Evolutionary conservation across 2,888 invertebrate species (phyloP), one percentile per base, ranked within the genome.

Genomic region (Drosophila bunnanda): DNA sequence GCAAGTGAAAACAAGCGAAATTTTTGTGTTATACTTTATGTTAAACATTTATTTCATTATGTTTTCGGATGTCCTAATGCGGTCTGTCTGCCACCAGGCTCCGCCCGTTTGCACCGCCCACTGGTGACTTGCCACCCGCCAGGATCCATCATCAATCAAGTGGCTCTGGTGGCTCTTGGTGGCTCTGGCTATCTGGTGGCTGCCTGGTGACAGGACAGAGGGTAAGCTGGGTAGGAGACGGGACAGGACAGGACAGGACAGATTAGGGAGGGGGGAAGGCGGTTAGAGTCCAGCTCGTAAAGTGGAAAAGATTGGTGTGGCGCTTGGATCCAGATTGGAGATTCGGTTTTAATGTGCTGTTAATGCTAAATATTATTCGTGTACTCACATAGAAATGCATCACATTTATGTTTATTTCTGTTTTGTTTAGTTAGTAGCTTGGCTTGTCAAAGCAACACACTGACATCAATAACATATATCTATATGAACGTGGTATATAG

Each of bases 1-100:
- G 20, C 25, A 25, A 76, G 64, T 64, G 34, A 80, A 77, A 82
- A 72, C 68, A 82, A 68, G 57, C 32, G 15, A 5, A 39, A 48
- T 54, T 67, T 44, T 44, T 44, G 59, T 57, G 54, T 30, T 66
- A 53, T 56, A 72, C 65, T 80, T 56, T 52, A 75, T 80, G 80
- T 76, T 82, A 13, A 80, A 83, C 89, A 82, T 88, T 86, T 88
- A 82, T 86, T 86, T 78, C 50, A 80, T 69, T 65, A 62, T 62
- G 55, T 75, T 53, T 74, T 64, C 48, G 34, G 48, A 60, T 67
- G 50, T 61, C 30, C 60, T 53, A 61, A 61, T 62, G 78, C 72
- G 60, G 62, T 61, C 67, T 53, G 69, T 66, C 71, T 70, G 48
- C 30, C 48, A 46, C 64, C 64, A 41, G 48, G 39, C 44, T 32